Evolutionary conservation across 2,888 invertebrate genomes (phyloP).

Genomic region (Protodeltote pygarga): DNA sequence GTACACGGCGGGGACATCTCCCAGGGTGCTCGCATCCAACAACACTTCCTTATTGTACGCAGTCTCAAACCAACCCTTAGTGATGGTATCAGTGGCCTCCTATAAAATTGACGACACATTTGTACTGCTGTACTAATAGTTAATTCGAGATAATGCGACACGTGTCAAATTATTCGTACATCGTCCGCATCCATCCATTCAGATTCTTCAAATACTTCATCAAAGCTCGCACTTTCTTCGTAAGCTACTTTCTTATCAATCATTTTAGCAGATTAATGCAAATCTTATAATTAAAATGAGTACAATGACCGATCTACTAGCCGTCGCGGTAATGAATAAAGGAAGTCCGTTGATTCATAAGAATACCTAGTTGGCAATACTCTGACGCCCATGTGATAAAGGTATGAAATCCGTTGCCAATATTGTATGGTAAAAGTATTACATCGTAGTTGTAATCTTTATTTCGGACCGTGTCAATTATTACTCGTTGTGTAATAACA

Average conservation of each 20-base stretch:
- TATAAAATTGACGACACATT: constrained; percentile 51
- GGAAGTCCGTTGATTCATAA: constrained; percentile 51
- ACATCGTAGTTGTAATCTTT: constrained; percentile 35
- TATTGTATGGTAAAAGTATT: constrained; percentile 43
- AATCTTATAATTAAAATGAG: constrained; percentile 27
- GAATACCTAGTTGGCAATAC: constrained; percentile 61
- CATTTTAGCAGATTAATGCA: constrained; percentile 38
- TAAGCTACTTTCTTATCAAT: constrained; percentile 34
- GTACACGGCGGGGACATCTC: constrained; percentile 90
- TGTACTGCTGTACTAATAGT: constrained; percentile 2
- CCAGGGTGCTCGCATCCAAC: constrained; percentile 87
- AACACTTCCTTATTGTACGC: constrained; percentile 70
- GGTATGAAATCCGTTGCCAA: constrained; percentile 51
- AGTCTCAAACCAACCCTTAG: constrained; percentile 68
- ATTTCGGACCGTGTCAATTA: constrained; percentile 15
- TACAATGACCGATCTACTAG: constrained; percentile 57
- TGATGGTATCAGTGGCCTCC: constrained; percentile 70
- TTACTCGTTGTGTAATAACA: constrained; percentile 7
- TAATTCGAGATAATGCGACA: not conserved
- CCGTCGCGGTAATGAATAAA: constrained; percentile 56
- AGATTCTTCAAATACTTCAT: constrained; percentile 39
- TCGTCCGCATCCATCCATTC: constrained; percentile 22
- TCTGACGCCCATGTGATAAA: constrained; percentile 49
- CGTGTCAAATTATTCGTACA: not conserved
- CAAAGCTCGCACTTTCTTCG: constrained; percentile 31